These are phyloP conservation scores for Calyptomena viridis DNA, from an alignment of 2,113 vertebrate species.

Conservation along the genomic window DNA sequence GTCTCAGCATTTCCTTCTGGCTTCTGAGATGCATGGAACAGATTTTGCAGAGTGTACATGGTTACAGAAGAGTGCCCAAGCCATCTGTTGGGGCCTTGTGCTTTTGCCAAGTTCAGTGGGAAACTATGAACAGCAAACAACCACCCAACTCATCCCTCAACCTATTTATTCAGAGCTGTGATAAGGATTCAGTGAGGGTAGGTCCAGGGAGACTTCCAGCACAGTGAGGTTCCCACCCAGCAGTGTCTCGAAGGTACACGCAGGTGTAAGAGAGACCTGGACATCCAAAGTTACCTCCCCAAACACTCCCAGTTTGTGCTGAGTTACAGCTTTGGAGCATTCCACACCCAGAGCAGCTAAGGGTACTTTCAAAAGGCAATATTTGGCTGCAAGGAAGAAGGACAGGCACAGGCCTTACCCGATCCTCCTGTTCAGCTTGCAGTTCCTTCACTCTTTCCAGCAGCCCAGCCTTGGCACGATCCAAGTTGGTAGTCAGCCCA, in stretches of 20 bases:
- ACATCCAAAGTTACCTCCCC: background rate
- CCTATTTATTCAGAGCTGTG: background rate
- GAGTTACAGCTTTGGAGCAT: background rate
- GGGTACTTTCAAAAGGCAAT: too few species aligned
- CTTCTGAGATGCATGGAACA: background rate
- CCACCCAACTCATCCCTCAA: background rate
- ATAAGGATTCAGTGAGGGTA: background rate
- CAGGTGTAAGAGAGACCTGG: background rate
- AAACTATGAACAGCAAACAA: background rate
- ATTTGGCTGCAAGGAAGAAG: background rate
- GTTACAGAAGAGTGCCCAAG: background rate
- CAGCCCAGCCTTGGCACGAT: constrained; percentile 90
- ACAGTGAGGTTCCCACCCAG: background rate
- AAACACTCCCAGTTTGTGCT: background rate
- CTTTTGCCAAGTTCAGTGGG: background rate
- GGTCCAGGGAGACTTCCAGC: background rate
- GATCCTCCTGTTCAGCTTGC: constrained; percentile 93
- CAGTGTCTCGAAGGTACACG: rapidly evolving
- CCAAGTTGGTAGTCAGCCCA: constrained; percentile 86
- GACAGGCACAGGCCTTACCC: constrained; percentile 74
- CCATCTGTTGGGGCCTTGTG: background rate
- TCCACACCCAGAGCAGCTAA: too few species aligned
- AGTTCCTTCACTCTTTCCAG: constrained; percentile 93
- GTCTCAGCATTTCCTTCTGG: background rate
- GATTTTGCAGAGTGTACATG: background rate